Evolutionary conservation across 2,888 invertebrate species (phyloP).

Genomic region (Hyppa rectilinea): DNA sequence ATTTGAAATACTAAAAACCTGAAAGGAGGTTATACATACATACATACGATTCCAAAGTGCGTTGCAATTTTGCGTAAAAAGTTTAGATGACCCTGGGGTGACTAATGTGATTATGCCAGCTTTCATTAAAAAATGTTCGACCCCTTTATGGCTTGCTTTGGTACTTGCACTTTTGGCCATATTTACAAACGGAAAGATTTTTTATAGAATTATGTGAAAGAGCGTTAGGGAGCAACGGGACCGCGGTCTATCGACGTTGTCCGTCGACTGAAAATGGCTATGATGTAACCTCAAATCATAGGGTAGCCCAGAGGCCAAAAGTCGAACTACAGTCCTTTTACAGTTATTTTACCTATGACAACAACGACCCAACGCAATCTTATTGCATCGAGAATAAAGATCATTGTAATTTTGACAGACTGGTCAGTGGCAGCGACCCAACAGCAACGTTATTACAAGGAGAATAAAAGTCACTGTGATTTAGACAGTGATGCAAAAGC

Average conservation of each 20-base stretch:
- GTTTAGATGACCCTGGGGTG: not conserved
- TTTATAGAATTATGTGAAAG: not conserved
- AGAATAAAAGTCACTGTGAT: not conserved
- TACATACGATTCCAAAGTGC: no score
- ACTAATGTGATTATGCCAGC: not conserved
- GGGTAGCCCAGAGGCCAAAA: not conserved
- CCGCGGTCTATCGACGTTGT: not conserved
- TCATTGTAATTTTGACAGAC: not conserved
- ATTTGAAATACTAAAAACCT: no score
- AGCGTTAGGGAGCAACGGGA: not conserved
- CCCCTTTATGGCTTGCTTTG: not conserved
- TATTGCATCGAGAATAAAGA: not conserved
- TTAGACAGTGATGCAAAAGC: not conserved
- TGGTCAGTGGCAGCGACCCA: not conserved
- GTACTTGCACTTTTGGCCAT: not conserved
- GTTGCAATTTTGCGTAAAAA: not conserved
- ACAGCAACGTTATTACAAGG: not conserved
- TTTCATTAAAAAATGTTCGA: not conserved
- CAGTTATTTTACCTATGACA: not conserved
- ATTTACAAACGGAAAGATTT: not conserved
- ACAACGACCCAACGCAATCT: not conserved
- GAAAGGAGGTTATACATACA: no score
- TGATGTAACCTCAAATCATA: not conserved
- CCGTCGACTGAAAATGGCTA: not conserved
- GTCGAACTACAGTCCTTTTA: not conserved